A percentile compares a stretch with the other conserved stretches of the same genome.
These are phyloP conservation scores for Rallus crepitans DNA, from an alignment of 2,797 vertebrate species.

Conservation along the genomic window DNA sequence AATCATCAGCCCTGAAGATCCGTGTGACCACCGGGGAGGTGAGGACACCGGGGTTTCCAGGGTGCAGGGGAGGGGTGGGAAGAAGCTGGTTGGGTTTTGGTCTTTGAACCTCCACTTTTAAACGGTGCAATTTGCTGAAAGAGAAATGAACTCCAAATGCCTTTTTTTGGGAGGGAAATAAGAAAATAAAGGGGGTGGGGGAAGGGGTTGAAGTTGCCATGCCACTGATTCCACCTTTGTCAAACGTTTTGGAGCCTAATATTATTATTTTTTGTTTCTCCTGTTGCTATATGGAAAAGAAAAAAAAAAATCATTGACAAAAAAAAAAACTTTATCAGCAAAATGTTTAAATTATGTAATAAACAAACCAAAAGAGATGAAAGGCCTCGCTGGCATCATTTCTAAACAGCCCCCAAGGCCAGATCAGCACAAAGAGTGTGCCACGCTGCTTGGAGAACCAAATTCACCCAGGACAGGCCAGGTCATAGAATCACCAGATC, in stretches of 20 bases:
- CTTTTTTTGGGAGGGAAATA: not conserved
- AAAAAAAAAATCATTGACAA: conserved; percentile 56
- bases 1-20: not conserved
- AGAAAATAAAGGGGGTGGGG: not conserved
- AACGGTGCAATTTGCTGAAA: conserved; percentile 70
- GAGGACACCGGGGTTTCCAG: not conserved
- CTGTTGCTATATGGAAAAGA: conserved; percentile 38
- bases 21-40: accelerated
- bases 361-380: conserved; percentile 69
- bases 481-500: no score
- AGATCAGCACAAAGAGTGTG: not conserved
- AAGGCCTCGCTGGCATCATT: conserved; percentile 23
- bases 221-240: conserved; percentile 66
- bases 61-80: conserved; percentile 21
- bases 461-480: not conserved
- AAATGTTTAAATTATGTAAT: conserved; percentile 81
- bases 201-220: conserved; percentile 58
- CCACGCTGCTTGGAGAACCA: not conserved
- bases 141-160: conserved; percentile 39
- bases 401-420: not conserved
- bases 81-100: conserved; percentile 35
- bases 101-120: conserved; percentile 66
- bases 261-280: conserved; percentile 60
- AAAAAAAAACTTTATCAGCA: conserved; percentile 74
- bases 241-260: conserved; percentile 72